Evolutionary conservation across 2,797 vertebrate genomes (phyloP).

Genomic region (Enteromius paludinosus): DNA sequence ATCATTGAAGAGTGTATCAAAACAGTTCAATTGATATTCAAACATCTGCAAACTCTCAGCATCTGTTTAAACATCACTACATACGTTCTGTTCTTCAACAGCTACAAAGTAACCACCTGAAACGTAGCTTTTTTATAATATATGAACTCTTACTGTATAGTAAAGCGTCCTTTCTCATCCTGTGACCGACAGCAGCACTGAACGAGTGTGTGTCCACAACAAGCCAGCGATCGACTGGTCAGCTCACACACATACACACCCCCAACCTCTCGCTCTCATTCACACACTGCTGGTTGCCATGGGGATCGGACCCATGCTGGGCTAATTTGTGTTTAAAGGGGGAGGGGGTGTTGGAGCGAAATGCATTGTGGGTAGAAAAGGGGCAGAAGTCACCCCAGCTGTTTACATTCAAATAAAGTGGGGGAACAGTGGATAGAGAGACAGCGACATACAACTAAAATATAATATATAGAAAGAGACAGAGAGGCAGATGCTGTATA

Average conservation of each 20-base stretch:
- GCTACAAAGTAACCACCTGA: neutral
- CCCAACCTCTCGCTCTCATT: slow-evolving; percentile 47
- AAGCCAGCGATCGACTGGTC: slow-evolving; percentile 52
- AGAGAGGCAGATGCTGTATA: neutral
- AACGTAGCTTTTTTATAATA: neutral
- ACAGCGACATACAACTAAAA: neutral
- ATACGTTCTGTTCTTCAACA: neutral
- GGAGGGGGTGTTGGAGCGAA: slow-evolving; percentile 71
- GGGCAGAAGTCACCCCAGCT: slow-evolving; percentile 43
- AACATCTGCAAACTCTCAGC: slow-evolving; percentile 17
- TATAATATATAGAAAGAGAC: neutral
- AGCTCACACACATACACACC: slow-evolving; percentile 49
- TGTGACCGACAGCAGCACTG: slow-evolving; percentile 8
- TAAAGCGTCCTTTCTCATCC: slow-evolving; percentile 43
- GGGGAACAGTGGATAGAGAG: neutral
- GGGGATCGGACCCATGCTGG: slow-evolving; percentile 77
- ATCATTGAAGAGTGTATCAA: neutral
- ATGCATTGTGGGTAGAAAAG: slow-evolving; percentile 43
- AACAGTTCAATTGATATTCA: neutral
- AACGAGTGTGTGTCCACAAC: slow-evolving; percentile 37
- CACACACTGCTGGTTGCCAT: slow-evolving; percentile 73
- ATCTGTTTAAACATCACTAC: slow-evolving; percentile 23
- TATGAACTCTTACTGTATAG: slow-evolving; percentile 40
- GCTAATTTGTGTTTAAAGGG: slow-evolving; percentile 80
- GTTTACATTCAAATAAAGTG: slow-evolving; percentile 60